A percentile compares a stretch with the other conserved stretches of the same genome.
These are phyloP conservation scores for Bombus haemorrhoidalis DNA, from an alignment of 1,140 invertebrate species.

Conservation along the genomic window DNA sequence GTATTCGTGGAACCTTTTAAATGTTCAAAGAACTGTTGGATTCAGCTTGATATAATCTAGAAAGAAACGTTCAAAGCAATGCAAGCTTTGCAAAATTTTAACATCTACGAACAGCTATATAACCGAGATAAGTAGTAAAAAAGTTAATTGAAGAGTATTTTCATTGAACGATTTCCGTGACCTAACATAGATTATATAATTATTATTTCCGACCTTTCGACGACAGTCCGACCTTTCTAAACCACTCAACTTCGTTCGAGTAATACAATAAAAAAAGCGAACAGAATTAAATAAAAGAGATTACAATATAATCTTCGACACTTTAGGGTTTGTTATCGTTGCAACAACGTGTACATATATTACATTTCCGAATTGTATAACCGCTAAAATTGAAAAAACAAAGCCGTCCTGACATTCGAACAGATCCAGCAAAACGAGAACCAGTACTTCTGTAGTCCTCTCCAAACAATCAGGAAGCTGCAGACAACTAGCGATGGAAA, in stretches of 20 bases:
- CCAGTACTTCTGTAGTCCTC: constrained; percentile 5
- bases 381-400: constrained; percentile 16
- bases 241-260: neutral
- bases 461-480: constrained; percentile 18
- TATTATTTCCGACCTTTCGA: no score
- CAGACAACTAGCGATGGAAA: neutral
- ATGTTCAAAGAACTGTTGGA: constrained; percentile 24
- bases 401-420: neutral
- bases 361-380: neutral
- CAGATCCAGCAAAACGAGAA: neutral
- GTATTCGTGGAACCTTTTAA: constrained; percentile 15
- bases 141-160: no score
- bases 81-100: neutral
- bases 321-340: neutral
- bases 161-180: neutral
- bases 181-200: neutral
- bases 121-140: no score
- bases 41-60: neutral
- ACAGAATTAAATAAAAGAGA: neutral
- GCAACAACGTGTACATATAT: neutral
- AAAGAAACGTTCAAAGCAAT: constrained; percentile 2
- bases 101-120: neutral
- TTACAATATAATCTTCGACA: neutral
- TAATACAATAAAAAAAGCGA: neutral
- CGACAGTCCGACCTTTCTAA: neutral